Conservation (phyloP, 2,888 invertebrate species). For the Trissoscelio sp. region DNA sequence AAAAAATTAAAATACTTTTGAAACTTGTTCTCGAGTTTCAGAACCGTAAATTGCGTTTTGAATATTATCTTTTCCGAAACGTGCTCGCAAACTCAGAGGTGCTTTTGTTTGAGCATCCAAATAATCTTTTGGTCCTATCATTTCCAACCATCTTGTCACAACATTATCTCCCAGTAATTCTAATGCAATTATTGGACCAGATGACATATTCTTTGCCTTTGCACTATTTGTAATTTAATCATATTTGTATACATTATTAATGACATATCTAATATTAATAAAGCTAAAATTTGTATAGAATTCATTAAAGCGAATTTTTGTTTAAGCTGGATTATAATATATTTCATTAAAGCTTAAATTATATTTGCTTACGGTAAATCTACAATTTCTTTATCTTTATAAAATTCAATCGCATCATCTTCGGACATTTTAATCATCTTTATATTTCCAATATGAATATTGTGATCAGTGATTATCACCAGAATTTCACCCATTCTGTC, state of each 20-base stretch:
- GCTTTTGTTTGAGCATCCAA: conserved; percentile 84
- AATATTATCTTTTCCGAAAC: conserved; percentile 88
- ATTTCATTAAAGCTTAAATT: too few species aligned
- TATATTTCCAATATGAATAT: conserved; percentile 87
- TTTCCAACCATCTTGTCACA: conserved; percentile 85
- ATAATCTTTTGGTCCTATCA: conserved; percentile 87
- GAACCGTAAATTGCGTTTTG: conserved; percentile 90
- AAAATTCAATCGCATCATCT: conserved; percentile 88
- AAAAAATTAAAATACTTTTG: conserved; percentile 81
- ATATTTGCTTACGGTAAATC: conserved; percentile 85
- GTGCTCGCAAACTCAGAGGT: conserved; percentile 87
- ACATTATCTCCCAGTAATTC: conserved; percentile 90
- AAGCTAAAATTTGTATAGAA: too few species aligned
- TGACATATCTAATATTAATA: not conserved
- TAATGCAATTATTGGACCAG: conserved; percentile 88
- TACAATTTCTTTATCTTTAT: conserved; percentile 85
- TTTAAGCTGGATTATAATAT: too few species aligned
- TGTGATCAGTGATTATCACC: conserved; percentile 84
- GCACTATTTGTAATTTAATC: conserved; percentile 30
- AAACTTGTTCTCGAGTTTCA: conserved; percentile 85
- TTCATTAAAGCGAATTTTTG: too few species aligned
- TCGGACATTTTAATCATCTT: conserved; percentile 88
- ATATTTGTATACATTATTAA: conserved; percentile 22
- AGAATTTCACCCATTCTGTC: conserved; percentile 90
- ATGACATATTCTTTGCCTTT: conserved; percentile 84